Evolutionary conservation across 2,797 vertebrate species (phyloP).

Genomic region (Poeciliopsis paucimaculata): DNA sequence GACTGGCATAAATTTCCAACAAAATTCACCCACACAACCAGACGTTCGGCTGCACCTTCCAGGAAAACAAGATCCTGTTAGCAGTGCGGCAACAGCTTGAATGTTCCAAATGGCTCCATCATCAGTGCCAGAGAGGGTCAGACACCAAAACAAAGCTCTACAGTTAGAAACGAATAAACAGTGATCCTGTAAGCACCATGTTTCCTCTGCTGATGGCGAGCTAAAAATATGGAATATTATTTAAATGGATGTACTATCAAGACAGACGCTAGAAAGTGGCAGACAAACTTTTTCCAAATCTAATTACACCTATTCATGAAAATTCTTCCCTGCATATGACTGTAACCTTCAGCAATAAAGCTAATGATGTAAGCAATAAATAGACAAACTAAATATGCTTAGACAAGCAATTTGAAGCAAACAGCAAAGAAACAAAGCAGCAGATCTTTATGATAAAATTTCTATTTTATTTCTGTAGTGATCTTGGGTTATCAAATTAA

Average conservation of each 20-base stretch:
- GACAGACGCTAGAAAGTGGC: background rate
- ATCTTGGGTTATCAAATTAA: background rate
- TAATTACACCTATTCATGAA: constrained; percentile 8
- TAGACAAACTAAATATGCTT: background rate
- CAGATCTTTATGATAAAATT: background rate
- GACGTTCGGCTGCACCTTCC: constrained; percentile 72
- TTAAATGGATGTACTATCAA: background rate
- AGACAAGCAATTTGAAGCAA: background rate
- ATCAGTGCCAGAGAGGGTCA: constrained; percentile 67
- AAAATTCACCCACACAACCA: constrained; percentile 67
- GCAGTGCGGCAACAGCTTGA: constrained; percentile 80
- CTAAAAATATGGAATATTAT: background rate
- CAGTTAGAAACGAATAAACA: constrained; percentile 8
- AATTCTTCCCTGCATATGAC: background rate
- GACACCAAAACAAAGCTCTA: constrained; percentile 32
- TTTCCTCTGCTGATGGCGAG: background rate
- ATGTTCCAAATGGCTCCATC: constrained; percentile 67
- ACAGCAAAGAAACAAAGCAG: background rate
- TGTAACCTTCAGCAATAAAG: background rate
- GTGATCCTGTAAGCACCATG: constrained; percentile 1
- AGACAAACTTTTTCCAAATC: background rate
- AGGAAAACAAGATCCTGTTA: constrained; percentile 79
- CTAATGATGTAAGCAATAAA: background rate
- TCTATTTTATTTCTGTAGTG: background rate
- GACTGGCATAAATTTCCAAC: constrained; percentile 8